These are phyloP conservation scores for Drosophila bipectinata DNA, from an alignment of 1,140 invertebrate genomes.

Conservation along the genomic window DNA sequence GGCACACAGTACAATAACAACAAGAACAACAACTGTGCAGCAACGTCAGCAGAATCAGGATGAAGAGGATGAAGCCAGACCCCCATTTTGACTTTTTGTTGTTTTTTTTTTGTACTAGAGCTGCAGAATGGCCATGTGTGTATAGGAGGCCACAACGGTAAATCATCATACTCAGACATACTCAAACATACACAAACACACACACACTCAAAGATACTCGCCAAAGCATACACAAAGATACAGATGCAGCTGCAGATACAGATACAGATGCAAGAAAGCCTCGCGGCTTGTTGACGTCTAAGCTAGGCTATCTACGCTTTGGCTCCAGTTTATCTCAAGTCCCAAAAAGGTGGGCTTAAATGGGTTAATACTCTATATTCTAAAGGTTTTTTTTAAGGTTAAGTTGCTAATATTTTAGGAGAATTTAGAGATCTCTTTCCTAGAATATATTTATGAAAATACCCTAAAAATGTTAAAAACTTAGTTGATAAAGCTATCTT, in stretches of 20 bases:
- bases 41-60: conserved; percentile 49
- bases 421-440: too few relatives aligned
- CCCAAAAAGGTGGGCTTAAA: too few relatives aligned
- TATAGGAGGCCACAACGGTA: conserved; percentile 73
- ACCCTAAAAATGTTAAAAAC: conserved; percentile 18
- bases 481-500: conserved; percentile 28
- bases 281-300: conserved; percentile 54
- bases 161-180: conserved; percentile 58
- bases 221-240: neutral
- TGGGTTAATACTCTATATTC: too few relatives aligned
- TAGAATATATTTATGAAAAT: too few relatives aligned
- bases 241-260: neutral
- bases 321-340: too few relatives aligned
- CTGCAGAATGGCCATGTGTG: conserved; percentile 30
- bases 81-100: too few relatives aligned
- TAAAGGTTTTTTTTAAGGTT: too few relatives aligned
- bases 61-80: conserved; percentile 31
- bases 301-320: too few relatives aligned
- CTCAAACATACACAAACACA: conserved; percentile 9
- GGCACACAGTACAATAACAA: conserved; percentile 43
- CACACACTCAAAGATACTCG: neutral
- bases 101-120: conserved; percentile 13
- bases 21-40: conserved; percentile 27
- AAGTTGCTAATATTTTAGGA: too few relatives aligned
- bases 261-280: neutral